Evolutionary conservation across 2,113 vertebrate genomes (phyloP), one percentile per base, ranked within the genome.

Genomic region (Nicator chloris): DNA sequence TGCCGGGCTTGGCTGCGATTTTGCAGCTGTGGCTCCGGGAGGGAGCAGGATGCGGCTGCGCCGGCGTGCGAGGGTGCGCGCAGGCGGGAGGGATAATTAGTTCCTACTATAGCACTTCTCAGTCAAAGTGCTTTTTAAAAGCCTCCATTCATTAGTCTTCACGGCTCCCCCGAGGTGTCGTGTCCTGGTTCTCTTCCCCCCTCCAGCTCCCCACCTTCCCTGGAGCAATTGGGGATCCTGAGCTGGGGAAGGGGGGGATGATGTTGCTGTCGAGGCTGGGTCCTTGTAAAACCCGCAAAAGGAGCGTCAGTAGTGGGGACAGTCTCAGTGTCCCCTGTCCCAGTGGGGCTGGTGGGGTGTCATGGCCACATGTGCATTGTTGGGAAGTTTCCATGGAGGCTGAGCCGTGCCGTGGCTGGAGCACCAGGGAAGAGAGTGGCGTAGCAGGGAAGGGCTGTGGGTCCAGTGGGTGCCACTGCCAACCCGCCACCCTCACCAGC

Each of bases 91-190:
- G 90, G 86, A 89, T 95, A 93, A 95, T 77, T 95, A 83, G 90
- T 88, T 86, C 89, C 85, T 95, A 89, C 92, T 88, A 19, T 21
- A 63, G 81, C 93, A 56, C 93, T 95, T 94, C 87, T 92, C 93
- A 57, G 79, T 93, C 77, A 45, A 88, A 95, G 82, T 91, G 82
- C 92, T 96, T 89, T 91, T 88, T 88, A 96, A 92, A 96, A 97
- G 85, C 73, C 61, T 92, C 94, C 90, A 71, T 93, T 96, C 82
- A 91, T 94, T 92, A 95, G 90, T 81, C 63, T 82, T 82, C 82
- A 80, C 54, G n/a, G 84, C 83, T 95, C 78, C 94, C 88, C 91
- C 24, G 63, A 92, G 95, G 87, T 88, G 89, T 31, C 7, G 15
- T 88, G 94, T 82, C 94, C 95, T 86, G 90, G 71, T 95, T 93